Base-by-base conservation (phyloP, 2,888 invertebrate genomes). In the Teleiodes luculella region DNA sequence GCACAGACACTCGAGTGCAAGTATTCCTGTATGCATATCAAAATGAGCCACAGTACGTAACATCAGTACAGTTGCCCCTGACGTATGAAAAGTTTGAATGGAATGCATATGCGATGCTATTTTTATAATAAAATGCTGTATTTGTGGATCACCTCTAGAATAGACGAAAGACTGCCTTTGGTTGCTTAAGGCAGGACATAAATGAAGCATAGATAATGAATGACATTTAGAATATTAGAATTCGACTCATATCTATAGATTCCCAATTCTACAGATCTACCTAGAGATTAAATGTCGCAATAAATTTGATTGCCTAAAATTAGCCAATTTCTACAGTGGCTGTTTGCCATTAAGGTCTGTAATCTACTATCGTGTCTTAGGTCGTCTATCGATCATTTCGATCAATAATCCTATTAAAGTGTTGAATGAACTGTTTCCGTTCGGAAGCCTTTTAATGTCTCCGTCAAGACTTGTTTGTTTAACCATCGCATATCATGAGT, bases 21-120 rank as follows among this genome's bases (percentile, higher is more conserved):
- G 39, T 39, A 18, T 41, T 41, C 20, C 8, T 39, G 39, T 18
- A 39, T 41, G 39, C 20, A 20, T 41, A 20, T 18, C 4, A 41
- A 24, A 45, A n/a, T 28, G n/a, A 45, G 45, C 8, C 39, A 39
- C 0, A 39, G 18, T n/a, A n/a, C n/a, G n/a, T 18, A 39, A 39
- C 16, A 39, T 5, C 3, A 13, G 14, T 2, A 37, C 14, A 14
- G 11, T 35, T 11, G 11, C 43, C 20, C 8, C 11, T 33, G 11
- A 24, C 24, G 37, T 36, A 36, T 49, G 37, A 35, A 49, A 49
- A 49, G 14, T 49, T 49, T 49, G 36, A 49, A 49, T 49, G 18
- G 33, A 20, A 49, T 49, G 49, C 49, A n/a, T 49, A 49, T n/a
- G 35, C 13, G 49, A 49, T 49, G 13, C n/a, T 35, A 4, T 11